Evolutionary conservation across 1,140 invertebrate genomes (phyloP), one percentile per base, ranked within the genome.

Genomic region (Lordiphosa clarofinis): DNA sequence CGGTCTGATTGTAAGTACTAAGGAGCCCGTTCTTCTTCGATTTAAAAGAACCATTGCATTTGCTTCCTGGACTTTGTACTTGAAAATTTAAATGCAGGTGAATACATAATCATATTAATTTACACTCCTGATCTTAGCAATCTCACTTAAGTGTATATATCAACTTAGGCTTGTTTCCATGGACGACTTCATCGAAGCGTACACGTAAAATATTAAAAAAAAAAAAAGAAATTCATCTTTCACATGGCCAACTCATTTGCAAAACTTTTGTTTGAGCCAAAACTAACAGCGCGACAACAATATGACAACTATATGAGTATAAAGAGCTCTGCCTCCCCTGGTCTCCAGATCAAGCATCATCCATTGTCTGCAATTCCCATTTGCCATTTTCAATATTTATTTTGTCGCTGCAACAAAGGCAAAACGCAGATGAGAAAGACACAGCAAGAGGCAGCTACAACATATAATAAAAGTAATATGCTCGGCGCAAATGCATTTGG

Each of bases 401-500:
- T 64, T 57, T 28, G 36, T 38, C 44, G 50, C 46, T 67, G 62
- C 64, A 56, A 69, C 37, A 63, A 61, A 44, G 48, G 39, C 15
- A 47, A 55, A 35, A 56, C 21, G 43, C 61, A 56, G 35, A 65
- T 64, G 60, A 56, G 59, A 49, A 49, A 49, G 60, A 66, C 61
- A 66, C 52, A 56, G 63, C 44, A 33, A 66, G 63, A 37, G 47
- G 37, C 9, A 64, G 56, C 56, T 82, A 76, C 76, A 84, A 67
- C 62, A 82, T 82, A 84, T 84, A 82, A 82, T 82, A 82, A 82
- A 82, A 82, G 76, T 82, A 82, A 84, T 82, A 82, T 82, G 76
- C 76, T 84, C 56, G 72, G 78, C 78, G 74, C 72, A 81, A 82
- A 82, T 82, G 76, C 76, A 82, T 82, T 82, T 66, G 67, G 59